These are phyloP conservation scores for Ennomos fuscantarius DNA, from an alignment of 2,888 invertebrate species.

Conservation along the genomic window DNA sequence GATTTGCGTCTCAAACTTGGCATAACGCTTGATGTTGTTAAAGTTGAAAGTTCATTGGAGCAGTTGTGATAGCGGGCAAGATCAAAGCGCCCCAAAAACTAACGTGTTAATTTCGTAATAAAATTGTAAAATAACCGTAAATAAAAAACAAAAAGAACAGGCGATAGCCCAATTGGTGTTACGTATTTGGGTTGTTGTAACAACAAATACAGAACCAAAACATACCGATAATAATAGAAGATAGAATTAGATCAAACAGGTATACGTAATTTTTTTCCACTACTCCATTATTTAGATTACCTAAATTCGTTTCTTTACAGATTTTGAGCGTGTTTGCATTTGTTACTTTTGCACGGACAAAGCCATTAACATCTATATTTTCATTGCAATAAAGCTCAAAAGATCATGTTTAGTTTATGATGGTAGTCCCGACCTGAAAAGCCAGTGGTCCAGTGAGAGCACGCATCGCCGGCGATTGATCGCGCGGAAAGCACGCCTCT, in stretches of 20 bases:
- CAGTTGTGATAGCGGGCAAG: constrained; percentile 45
- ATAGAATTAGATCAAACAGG: constrained; percentile 16
- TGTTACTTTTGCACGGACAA: constrained; percentile 7
- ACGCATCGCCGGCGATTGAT: constrained; percentile 59
- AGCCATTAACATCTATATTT: constrained; percentile 8
- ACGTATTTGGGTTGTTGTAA: constrained; percentile 30
- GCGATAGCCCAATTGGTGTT: constrained; percentile 35
- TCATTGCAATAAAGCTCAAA: constrained; percentile 14
- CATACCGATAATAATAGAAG: constrained; percentile 8
- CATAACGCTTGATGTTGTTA: neutral
- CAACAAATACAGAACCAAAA: constrained; percentile 15
- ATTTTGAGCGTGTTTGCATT: constrained; percentile 17
- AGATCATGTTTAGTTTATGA: constrained; percentile 4
- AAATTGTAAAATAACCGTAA: constrained; percentile 39
- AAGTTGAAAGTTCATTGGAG: constrained; percentile 49
- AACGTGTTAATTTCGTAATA: constrained; percentile 32
- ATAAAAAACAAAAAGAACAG: constrained; percentile 32
- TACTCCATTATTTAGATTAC: constrained; percentile 25
- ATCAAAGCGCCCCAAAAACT: constrained; percentile 40
- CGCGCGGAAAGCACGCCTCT: constrained; percentile 60
- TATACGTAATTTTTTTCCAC: constrained; percentile 9
- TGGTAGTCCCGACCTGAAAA: constrained; percentile 55
- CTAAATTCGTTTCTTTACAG: constrained; percentile 23
- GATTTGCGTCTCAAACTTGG: too few relatives aligned
- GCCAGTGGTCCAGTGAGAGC: constrained; percentile 55